phyloP scores from a whole-genome alignment of 2,113 vertebrate genomes.

The Columba janthina region DNA sequence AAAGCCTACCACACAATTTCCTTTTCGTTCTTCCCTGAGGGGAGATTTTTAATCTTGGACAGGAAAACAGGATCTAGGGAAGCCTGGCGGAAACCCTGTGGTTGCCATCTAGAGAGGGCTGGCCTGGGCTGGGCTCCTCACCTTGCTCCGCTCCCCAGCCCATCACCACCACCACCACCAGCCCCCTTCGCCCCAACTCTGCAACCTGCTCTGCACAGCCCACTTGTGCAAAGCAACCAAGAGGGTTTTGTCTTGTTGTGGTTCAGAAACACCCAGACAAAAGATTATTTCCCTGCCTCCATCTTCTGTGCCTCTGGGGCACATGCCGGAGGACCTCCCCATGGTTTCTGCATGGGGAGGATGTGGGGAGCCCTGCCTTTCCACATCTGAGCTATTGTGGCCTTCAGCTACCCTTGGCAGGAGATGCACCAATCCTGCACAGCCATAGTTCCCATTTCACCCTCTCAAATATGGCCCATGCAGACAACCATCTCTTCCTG shows the following conservation, averaged over 20 bases:
- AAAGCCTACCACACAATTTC: conserved; percentile 38
- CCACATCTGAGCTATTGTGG: not conserved
- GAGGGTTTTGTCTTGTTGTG: not conserved
- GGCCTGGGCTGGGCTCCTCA: not conserved
- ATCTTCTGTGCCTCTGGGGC: rapidly evolving
- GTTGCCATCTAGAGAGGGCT: not conserved
- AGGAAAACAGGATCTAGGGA: not conserved
- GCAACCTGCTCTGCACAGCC: not conserved
- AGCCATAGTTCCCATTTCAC: not conserved
- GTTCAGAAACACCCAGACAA: not conserved
- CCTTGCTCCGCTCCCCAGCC: not conserved
- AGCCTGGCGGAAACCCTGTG: not conserved
- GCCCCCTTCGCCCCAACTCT: not conserved
- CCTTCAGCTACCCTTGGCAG: not conserved
- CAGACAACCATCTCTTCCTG: not conserved
- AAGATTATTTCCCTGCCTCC: not conserved
- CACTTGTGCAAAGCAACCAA: not conserved
- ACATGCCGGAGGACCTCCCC: not conserved
- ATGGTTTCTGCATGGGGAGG: not conserved
- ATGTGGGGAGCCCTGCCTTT: not conserved
- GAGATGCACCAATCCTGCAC: not conserved
- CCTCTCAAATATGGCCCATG: not conserved
- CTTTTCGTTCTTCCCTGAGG: not conserved
- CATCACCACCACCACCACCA: not conserved
- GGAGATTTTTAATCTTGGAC: conserved; percentile 14